These are phyloP conservation scores for Hylomyscus alleni DNA, from an alignment of 2,797 vertebrate species.

Conservation along the genomic window DNA sequence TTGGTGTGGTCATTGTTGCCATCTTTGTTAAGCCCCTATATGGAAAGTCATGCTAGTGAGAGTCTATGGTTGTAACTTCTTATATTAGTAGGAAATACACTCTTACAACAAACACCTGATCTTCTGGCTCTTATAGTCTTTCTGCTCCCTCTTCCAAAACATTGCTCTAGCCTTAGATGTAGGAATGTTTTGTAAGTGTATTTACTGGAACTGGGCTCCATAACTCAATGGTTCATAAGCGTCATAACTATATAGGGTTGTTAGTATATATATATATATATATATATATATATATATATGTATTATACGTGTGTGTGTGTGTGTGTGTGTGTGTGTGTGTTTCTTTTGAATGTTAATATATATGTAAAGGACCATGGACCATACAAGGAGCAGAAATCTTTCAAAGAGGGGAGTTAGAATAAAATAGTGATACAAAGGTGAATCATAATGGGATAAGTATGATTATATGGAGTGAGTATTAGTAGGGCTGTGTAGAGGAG, in stretches of 20 bases:
- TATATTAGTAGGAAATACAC: neutral
- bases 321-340: no score
- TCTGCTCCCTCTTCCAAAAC: neutral
- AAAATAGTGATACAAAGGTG: neutral
- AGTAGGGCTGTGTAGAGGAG: neutral
- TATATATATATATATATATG: neutral
- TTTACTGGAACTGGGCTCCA: neutral
- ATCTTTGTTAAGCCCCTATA: neutral
- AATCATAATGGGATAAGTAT: neutral
- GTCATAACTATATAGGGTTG: neutral
- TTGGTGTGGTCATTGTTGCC: neutral
- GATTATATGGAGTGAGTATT: neutral
- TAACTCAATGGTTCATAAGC: neutral
- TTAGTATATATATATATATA: neutral
- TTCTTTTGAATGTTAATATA: neutral
- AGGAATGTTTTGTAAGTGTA: neutral
- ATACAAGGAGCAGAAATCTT: neutral
- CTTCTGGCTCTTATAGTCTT: neutral
- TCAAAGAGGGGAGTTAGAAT: neutral
- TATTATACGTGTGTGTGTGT: no score
- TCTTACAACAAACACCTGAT: neutral
- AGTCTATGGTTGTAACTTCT: neutral
- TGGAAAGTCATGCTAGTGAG: neutral
- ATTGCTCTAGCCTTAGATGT: neutral
- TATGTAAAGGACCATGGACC: neutral